Evolutionary conservation across 2,888 invertebrate genomes (phyloP).

Genomic region (Pediacus dermestoides): DNA sequence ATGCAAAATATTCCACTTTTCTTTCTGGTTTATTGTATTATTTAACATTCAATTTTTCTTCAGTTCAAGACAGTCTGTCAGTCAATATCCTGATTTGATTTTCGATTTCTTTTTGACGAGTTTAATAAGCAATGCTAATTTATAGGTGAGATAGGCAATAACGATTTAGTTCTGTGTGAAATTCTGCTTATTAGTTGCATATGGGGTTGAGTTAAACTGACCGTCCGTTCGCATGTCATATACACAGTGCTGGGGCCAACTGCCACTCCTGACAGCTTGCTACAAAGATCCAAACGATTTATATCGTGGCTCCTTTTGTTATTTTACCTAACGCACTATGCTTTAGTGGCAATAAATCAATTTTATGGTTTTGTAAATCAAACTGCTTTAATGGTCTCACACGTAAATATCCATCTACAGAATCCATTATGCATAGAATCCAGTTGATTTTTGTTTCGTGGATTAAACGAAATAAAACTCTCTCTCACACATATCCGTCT

Average conservation of each 20-base stretch:
- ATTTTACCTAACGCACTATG: conserved; percentile 50
- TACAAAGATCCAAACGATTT: conserved; percentile 50
- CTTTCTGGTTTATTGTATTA: no score
- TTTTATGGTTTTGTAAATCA: conserved; percentile 53
- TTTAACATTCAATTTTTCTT: no score
- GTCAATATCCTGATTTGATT: no score
- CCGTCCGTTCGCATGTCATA: no score
- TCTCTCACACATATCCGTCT: background rate
- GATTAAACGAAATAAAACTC: background rate
- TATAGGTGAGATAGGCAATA: no score
- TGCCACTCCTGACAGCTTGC: conserved; percentile 46
- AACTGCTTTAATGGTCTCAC: conserved; percentile 47
- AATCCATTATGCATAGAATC: conserved; percentile 31
- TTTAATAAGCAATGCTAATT: no score
- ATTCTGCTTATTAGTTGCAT: no score
- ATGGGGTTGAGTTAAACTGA: no score
- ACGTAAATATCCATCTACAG: conserved; percentile 24
- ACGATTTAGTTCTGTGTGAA: no score
- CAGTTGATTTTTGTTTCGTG: conserved; percentile 10
- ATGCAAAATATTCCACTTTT: no score
- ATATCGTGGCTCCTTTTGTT: conserved; percentile 50
- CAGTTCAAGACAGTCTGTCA: no score
- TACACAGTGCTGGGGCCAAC: conserved; percentile 22
- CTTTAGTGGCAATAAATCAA: conserved; percentile 52
- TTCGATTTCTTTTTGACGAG: no score